A percentile compares a stretch with the other conserved stretches of the same genome.
Conservation (phyloP, 2,113 vertebrate genomes). For the Romanogobio albipinnatus region DNA sequence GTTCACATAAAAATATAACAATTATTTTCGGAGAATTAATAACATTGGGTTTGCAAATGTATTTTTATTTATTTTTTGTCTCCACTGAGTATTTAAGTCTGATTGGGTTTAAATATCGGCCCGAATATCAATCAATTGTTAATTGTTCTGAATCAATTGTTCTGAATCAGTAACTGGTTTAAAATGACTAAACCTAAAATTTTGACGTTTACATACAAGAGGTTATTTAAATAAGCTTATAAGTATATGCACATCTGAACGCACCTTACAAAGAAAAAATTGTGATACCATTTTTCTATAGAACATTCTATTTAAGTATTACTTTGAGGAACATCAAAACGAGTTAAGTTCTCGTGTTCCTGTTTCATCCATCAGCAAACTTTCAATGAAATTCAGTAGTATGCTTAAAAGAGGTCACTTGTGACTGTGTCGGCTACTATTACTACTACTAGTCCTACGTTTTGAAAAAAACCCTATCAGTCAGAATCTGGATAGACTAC, state of each 20-base stretch:
- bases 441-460: neutral
- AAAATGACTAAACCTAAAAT: constrained; percentile 3
- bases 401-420: constrained; percentile 28
- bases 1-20: neutral
- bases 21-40: constrained; percentile 8
- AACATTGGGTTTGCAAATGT: constrained; percentile 7
- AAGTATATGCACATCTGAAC: constrained; percentile 37
- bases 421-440: constrained; percentile 21
- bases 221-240: constrained; percentile 40
- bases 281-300: constrained; percentile 29
- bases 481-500: constrained; percentile 32
- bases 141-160: neutral
- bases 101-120: neutral
- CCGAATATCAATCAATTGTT: neutral
- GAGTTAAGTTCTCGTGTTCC: constrained; percentile 10
- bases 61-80: neutral
- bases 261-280: constrained; percentile 50
- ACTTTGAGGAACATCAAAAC: constrained; percentile 28
- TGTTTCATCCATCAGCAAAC: constrained; percentile 2
- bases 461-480: neutral
- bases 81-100: neutral
- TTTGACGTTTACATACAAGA: constrained; percentile 29
- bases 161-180: constrained; percentile 7
- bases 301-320: constrained; percentile 32
- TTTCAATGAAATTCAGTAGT: constrained; percentile 12